phyloP scores from a whole-genome alignment of 2,797 vertebrate genomes.

The Cheirogaleus major region DNA sequence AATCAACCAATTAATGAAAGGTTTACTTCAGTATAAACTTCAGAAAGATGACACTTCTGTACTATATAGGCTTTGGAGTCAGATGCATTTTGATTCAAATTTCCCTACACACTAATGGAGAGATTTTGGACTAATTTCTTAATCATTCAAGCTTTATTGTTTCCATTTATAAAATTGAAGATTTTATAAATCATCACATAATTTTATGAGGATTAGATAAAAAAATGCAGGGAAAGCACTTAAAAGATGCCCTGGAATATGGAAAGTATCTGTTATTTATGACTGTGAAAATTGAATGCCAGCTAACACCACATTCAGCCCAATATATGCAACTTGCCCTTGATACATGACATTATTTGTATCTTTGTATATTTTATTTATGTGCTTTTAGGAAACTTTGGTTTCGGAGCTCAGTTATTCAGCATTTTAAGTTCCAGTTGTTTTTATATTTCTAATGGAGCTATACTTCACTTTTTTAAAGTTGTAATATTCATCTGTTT shows the following conservation, averaged over 20 bases:
- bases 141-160: background rate
- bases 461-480: background rate
- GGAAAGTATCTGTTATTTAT: too few species aligned
- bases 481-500: background rate
- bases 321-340: background rate
- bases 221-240: background rate
- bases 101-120: background rate
- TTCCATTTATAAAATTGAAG: background rate
- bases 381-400: background rate
- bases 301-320: fast-evolving
- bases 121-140: background rate
- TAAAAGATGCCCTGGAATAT: background rate
- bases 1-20: background rate
- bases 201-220: background rate
- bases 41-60: background rate
- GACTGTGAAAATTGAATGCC: background rate
- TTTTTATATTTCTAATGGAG: background rate
- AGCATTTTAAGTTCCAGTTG: background rate
- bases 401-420: background rate
- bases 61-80: background rate
- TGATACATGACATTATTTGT: background rate
- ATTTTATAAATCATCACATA: background rate
- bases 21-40: background rate
- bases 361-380: background rate
- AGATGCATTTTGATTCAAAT: background rate